phyloP scores from a whole-genome alignment of 53 echinoderm and acorn worm species.

The Holothuria scabra region DNA sequence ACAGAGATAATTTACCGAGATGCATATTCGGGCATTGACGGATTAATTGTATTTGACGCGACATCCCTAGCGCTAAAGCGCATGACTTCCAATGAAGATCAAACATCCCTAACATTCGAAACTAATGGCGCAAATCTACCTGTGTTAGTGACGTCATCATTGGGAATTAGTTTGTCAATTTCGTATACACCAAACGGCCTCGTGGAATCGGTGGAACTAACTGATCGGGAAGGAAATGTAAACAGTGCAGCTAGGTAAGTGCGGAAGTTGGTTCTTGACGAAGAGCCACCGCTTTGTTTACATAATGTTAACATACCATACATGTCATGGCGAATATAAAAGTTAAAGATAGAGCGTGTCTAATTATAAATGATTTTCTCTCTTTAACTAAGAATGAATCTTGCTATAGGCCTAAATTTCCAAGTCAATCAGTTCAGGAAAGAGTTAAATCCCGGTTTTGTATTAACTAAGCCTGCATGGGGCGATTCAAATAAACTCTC shows the following conservation, averaged over 20 bases:
- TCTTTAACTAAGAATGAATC: no score
- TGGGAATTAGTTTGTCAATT: not conserved
- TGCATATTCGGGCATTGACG: not conserved
- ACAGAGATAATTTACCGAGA: conserved; percentile 25
- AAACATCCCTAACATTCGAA: conserved; percentile 17
- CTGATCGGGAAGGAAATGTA: not conserved
- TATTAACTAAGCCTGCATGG: no score
- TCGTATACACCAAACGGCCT: conserved; percentile 12
- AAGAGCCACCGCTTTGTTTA: no score
- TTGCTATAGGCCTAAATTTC: no score
- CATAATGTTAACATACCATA: no score
- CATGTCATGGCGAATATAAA: no score
- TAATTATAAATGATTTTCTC: no score
- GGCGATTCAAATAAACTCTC: no score
- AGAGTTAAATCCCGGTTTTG: no score
- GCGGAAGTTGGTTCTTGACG: not conserved
- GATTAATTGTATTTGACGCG: not conserved
- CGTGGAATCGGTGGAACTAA: conserved; percentile 4
- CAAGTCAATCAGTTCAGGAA: no score
- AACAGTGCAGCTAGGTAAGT: conserved; percentile 4
- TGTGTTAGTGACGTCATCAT: conserved; percentile 5
- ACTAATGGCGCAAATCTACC: conserved; percentile 12
- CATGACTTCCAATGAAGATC: conserved; percentile 5
- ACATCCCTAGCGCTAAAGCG: conserved; percentile 11
- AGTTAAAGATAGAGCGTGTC: no score